phyloP scores from a whole-genome alignment of 2,888 invertebrate species.

The Tricholauxania praeusta region DNA sequence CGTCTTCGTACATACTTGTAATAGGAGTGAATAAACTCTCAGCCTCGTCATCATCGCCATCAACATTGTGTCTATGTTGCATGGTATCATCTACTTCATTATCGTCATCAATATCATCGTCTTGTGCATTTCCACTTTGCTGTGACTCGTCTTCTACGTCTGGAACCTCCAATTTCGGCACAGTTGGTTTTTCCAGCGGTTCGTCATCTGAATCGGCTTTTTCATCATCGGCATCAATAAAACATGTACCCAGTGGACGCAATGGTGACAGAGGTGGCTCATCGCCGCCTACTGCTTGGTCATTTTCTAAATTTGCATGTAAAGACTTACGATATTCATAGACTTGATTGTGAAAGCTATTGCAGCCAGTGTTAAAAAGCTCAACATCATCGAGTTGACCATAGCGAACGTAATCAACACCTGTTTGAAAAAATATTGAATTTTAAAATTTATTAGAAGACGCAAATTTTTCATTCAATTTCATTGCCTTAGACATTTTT shows the following conservation, averaged over 20 bases:
- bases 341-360: slow-evolving; percentile 62
- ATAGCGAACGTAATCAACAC: slow-evolving; percentile 62
- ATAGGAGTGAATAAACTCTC: background rate
- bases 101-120: slow-evolving; percentile 47
- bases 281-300: slow-evolving; percentile 43
- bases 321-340: slow-evolving; percentile 63
- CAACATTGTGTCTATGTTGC: slow-evolving; percentile 24
- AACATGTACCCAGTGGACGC: slow-evolving; percentile 53
- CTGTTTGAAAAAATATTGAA: slow-evolving; percentile 45
- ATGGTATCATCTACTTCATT: slow-evolving; percentile 44
- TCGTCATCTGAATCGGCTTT: slow-evolving; percentile 48
- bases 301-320: slow-evolving; percentile 59
- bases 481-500: slow-evolving; percentile 65
- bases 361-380: slow-evolving; percentile 59
- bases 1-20: slow-evolving; percentile 37
- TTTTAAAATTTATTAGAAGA: slow-evolving; percentile 33
- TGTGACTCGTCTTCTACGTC: background rate
- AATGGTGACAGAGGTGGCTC: slow-evolving; percentile 57
- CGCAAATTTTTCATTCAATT: slow-evolving; percentile 54
- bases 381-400: slow-evolving; percentile 63
- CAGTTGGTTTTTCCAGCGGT: slow-evolving; percentile 15
- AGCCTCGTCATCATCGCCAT: slow-evolving; percentile 45
- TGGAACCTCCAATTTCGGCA: background rate
- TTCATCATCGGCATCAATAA: slow-evolving; percentile 51
- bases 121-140: slow-evolving; percentile 37